Evolutionary conservation across 2,113 vertebrate species (phyloP).

Genomic region (Vombatus ursinus): DNA sequence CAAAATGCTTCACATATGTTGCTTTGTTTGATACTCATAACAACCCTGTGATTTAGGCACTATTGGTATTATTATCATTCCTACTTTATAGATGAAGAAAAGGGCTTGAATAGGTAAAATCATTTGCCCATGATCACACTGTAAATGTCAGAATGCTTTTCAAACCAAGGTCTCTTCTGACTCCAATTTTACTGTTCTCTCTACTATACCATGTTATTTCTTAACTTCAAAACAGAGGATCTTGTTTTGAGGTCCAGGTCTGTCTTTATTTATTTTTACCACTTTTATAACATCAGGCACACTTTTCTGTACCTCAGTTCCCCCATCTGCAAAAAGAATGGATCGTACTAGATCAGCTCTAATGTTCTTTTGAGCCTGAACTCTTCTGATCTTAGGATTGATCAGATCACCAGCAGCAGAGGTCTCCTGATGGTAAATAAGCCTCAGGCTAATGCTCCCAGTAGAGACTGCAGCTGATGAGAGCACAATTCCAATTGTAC

Average conservation of each 20-base stretch:
- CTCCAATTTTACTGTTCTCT: background rate
- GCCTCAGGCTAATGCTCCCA: background rate
- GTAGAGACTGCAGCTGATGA: background rate
- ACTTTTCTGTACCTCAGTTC: conserved; percentile 10
- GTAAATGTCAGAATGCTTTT: background rate
- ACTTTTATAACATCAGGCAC: background rate
- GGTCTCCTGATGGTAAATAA: background rate
- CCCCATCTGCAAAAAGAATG: conserved; percentile 30
- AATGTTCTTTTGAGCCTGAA: background rate
- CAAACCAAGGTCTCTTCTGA: background rate
- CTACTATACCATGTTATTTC: background rate
- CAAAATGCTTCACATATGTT: background rate
- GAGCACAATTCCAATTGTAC: background rate
- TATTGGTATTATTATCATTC: background rate
- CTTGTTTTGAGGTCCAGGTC: background rate
- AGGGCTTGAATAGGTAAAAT: background rate
- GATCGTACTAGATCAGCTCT: background rate
- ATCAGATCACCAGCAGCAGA: background rate
- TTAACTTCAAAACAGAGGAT: background rate
- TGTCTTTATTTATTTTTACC: background rate
- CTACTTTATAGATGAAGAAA: background rate
- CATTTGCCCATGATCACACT: background rate
- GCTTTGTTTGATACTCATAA: background rate
- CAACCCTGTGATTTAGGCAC: background rate
- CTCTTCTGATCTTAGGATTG: background rate